A percentile compares a stretch with the other conserved stretches of the same genome.
Conservation (phyloP, 2,888 invertebrate genomes). For the Spodoptera picta region DNA sequence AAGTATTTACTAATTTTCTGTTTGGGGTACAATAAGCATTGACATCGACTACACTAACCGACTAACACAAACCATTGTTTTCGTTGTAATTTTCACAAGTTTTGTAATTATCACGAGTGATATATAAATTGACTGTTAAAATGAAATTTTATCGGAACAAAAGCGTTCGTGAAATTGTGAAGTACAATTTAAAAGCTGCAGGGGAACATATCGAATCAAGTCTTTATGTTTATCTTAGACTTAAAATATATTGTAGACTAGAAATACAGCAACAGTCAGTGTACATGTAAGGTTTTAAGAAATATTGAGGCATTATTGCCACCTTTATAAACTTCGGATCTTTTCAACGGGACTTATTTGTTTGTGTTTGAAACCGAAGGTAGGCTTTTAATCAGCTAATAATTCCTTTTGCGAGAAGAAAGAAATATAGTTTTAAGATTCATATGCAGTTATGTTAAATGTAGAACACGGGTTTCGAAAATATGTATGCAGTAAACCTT, state of each 20-base stretch:
- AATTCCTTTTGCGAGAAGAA: conserved; percentile 11
- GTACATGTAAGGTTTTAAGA: conserved; percentile 28
- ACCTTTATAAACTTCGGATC: conserved; percentile 26
- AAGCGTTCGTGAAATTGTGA: no score
- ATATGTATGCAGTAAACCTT: conserved; percentile 57
- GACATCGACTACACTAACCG: no score
- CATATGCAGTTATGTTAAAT: conserved; percentile 5
- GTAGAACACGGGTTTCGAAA: conserved; percentile 40
- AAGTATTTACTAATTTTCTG: no score
- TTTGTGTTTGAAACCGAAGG: conserved; percentile 23
- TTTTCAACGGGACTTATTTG: conserved; percentile 33
- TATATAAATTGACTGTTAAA: conserved; percentile 23
- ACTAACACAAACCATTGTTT: conserved; percentile 8
- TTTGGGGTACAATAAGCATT: no score
- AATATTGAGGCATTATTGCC: conserved; percentile 23
- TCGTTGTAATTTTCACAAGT: conserved; percentile 43
- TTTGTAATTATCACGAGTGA: neutral
- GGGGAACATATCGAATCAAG: no score
- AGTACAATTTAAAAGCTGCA: no score
- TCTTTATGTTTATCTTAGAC: no score
- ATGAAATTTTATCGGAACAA: neutral
- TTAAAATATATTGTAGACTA: no score
- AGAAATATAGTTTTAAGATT: conserved; percentile 1
- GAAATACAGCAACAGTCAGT: conserved; percentile 8
- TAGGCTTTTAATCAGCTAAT: conserved; percentile 27